Base-by-base conservation (phyloP, 2,888 invertebrate species). In the Yponomeuta evonymella region DNA sequence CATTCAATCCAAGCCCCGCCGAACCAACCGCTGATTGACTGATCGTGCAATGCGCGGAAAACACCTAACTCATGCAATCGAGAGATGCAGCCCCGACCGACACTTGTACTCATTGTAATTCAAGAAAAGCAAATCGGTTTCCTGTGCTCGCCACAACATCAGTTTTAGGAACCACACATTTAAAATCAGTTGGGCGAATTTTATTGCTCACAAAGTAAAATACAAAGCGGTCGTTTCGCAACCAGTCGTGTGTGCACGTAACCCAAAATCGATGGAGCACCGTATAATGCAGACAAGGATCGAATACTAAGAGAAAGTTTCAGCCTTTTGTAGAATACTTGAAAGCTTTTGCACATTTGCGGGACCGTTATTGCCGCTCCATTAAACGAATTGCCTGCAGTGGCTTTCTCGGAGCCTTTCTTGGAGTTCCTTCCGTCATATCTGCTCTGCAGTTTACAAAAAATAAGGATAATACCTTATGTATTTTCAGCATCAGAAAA, bases 1-100 rank as follows among this genome's bases (percentile, higher is more conserved):
- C 90, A 90, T 89, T 82, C 69, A n/a, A 12, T 29, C 30, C 85
- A 78, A 77, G 78, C 81, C 81, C 77, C 79, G 62, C 81, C 80
- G 77, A 75, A 72, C 73, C 76, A 76, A 74, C 75, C 76, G n/a
- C 69, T 75, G 76, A 75, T 74, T 75, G 73, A 73, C 74, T 75
- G 73, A 74, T 73, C 76, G 75, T 75, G 75, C 78, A 76, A 76
- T 75, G 75, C 76, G 75, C 73, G 73, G 70, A 71, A 71, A 68
- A 70, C 64, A 64, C 36, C 70, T 48, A 29, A 58, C 51, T 58
- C 51, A 12, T 58, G 51, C 51, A 58, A 58, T 58, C 51, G 12
- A 58, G 51, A 58, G 51, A 12, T 58, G 51, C 15, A 58, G 51
- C 51, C 23, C n/a, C 51, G 68, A 51, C 68, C 51, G 51, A 51